phyloP scores from a whole-genome alignment of 2,113 vertebrate genomes.

The Percopsis transmontana region DNA sequence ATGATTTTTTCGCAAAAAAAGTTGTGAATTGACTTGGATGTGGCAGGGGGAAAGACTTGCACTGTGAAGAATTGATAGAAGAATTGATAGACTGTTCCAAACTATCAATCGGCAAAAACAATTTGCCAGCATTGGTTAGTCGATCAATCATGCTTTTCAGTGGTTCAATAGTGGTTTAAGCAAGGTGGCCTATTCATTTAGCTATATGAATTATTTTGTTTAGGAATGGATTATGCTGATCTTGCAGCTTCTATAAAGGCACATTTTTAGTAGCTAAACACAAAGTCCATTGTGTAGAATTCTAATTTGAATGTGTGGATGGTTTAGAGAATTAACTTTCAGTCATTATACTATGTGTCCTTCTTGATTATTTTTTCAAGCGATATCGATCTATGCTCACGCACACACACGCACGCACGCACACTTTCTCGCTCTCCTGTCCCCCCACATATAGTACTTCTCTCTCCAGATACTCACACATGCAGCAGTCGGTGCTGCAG shows the following conservation, averaged over 20 bases:
- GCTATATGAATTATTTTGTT: not conserved
- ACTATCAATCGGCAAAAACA: not conserved
- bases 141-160: not conserved
- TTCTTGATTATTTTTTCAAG: too few species aligned
- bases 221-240: not conserved
- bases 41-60: slow-evolving; percentile 2
- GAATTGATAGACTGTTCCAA: slow-evolving; percentile 7
- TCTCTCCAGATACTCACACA: too few species aligned
- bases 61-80: slow-evolving; percentile 20
- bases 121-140: not conserved
- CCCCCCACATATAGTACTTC: too few species aligned
- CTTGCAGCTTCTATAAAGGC: not conserved
- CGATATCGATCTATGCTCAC: too few species aligned
- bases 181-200: not conserved
- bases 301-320: too few species aligned
- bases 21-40: slow-evolving; percentile 25
- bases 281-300: too few species aligned
- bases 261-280: not conserved
- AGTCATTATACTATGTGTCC: too few species aligned
- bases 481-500: slow-evolving; percentile 58
- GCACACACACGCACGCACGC: too few species aligned
- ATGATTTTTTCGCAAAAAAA: slow-evolving; percentile 6
- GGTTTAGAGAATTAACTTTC: too few species aligned
- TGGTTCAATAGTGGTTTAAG: not conserved
- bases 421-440: too few species aligned